These are phyloP conservation scores for Drosophila nr. perissopoda DNA, from an alignment of 2,888 invertebrate genomes.

Conservation along the genomic window DNA sequence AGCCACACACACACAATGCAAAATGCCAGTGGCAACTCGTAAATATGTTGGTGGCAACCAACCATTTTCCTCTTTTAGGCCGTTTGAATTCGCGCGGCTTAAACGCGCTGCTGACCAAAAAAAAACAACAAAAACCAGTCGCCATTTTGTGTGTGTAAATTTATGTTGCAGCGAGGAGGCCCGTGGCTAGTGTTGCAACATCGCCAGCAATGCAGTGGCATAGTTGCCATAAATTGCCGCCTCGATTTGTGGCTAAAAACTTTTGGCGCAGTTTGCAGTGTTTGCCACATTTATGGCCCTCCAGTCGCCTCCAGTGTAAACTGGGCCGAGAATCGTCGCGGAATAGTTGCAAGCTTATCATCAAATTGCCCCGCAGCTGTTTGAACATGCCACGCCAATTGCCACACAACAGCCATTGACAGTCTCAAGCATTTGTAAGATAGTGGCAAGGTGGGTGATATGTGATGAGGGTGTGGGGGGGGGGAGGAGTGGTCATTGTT, in stretches of 20 bases:
- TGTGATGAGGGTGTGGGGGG: not conserved
- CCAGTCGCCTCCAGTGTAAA: slow-evolving; percentile 42
- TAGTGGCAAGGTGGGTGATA: not conserved
- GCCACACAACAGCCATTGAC: slow-evolving; percentile 44
- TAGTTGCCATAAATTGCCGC: slow-evolving; percentile 82
- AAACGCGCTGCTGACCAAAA: slow-evolving; percentile 58
- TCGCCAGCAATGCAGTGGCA: slow-evolving; percentile 47
- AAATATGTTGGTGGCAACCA: slow-evolving; percentile 60
- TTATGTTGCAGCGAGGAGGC: slow-evolving; percentile 58
- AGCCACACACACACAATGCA: slow-evolving; percentile 19
- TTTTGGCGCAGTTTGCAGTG: slow-evolving; percentile 55
- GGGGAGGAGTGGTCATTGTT: slow-evolving; percentile 23
- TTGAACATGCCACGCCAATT: slow-evolving; percentile 57
- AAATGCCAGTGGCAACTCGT: slow-evolving; percentile 67
- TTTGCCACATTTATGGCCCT: slow-evolving; percentile 34
- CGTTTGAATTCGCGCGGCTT: slow-evolving; percentile 74
- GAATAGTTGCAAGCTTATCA: slow-evolving; percentile 43
- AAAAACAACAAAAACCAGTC: slow-evolving; percentile 7
- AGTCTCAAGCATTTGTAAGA: slow-evolving; percentile 58
- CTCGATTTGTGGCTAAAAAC: slow-evolving; percentile 65
- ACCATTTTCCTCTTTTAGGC: slow-evolving; percentile 8
- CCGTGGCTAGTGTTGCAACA: slow-evolving; percentile 21
- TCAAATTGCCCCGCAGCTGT: slow-evolving; percentile 49
- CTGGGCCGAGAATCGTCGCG: slow-evolving; percentile 50
- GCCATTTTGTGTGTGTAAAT: slow-evolving; percentile 71